Base-by-base conservation (phyloP, 2,797 vertebrate species). In the Crypturellus tataupa region DNA sequence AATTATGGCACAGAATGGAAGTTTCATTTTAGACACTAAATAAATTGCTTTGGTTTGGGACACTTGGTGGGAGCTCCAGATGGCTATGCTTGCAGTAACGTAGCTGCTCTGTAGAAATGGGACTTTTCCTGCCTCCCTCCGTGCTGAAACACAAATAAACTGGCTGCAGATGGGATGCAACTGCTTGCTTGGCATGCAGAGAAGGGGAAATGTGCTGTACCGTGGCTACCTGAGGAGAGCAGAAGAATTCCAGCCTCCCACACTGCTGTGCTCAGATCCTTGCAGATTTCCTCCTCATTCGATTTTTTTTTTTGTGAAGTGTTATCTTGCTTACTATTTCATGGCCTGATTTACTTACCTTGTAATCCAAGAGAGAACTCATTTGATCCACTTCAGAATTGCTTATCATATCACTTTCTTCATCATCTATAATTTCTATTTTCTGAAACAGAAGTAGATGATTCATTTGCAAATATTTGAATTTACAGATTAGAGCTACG, bases 331-430 rank as follows among this genome's bases (percentile, higher is more conserved):
- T 85, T 59, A 19, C 29, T 62, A 46, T 53, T 33, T 24, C 51
- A 11, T 0, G 59, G 58, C 20, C 56, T 37, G 10, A 68, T 12
- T 35, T 84, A 85, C 97, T 98, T 97, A 99, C 99, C 98, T 99
- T 99, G 95, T 99, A 99, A 96, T 99, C 99, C 97, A 99, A 95
- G 85, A 99, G 97, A 92, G 98, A 98, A 92, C 98, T 99, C 98
- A 99, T 98, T 92, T 99, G 99, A 94, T 99, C 99, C 87, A 99
- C 97, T 97, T 99, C 98, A 59, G 98, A 98, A 89, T 98, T 98
- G 96, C 98, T 97, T 87, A 99, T 98, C 56, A 98, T 98, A 39
- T 98, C 98, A 53, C 97, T 98, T 94, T 98, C 98, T 69, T 99
- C 99, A 87, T 99, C 99, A 92, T 99, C 99, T 71, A 99, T 98